These are phyloP conservation scores for Morinoia aosen DNA, from an alignment of 2,888 invertebrate genomes.

Conservation along the genomic window DNA sequence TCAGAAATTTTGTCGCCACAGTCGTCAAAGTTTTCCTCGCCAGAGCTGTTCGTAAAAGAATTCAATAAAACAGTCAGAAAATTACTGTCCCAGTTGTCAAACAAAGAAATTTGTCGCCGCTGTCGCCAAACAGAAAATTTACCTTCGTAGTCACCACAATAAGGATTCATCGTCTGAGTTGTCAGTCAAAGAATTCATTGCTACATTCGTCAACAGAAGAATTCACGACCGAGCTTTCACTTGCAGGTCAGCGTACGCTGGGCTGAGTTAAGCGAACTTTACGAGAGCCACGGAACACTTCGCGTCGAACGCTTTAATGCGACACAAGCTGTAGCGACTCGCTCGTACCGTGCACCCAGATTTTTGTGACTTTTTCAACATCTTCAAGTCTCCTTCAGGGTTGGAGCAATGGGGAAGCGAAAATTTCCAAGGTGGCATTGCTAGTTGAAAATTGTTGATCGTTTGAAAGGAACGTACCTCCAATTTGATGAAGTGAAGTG, in stretches of 20 bases:
- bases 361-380: background rate
- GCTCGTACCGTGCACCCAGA: too few relatives aligned
- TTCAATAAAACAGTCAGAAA: background rate
- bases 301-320: background rate
- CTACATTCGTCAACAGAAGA: background rate
- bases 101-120: background rate
- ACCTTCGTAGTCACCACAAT: background rate
- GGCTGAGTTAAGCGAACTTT: background rate
- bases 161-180: background rate
- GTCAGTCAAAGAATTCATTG: background rate
- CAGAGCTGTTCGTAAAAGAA: background rate
- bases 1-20: background rate
- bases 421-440: background rate
- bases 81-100: background rate
- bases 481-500: too few relatives aligned
- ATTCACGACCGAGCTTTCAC: background rate
- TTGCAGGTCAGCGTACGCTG: background rate
- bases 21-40: background rate
- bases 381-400: background rate
- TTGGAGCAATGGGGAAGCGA: background rate
- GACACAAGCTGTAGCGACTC: background rate
- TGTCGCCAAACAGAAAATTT: background rate
- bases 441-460: background rate
- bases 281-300: background rate
- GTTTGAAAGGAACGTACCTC: background rate